These are phyloP conservation scores for Allacma fusca DNA, from an alignment of 2,888 invertebrate species.

Conservation along the genomic window DNA sequence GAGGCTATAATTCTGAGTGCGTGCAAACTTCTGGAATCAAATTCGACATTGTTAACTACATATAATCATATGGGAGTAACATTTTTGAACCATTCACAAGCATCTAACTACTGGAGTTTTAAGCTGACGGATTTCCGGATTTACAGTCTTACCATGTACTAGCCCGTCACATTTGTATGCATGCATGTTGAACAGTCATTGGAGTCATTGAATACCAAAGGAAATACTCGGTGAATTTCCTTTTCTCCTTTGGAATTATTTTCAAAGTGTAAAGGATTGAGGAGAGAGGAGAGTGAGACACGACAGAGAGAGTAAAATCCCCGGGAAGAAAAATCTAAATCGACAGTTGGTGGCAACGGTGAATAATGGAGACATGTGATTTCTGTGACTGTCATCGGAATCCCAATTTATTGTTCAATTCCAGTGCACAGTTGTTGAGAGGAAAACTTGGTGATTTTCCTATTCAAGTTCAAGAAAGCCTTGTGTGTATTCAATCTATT, in stretches of 20 bases:
- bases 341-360: constrained; percentile 39
- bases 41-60: not conserved
- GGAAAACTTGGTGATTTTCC: constrained; percentile 28
- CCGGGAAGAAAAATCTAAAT: constrained; percentile 28
- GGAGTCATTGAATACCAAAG: too few relatives aligned
- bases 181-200: too few relatives aligned
- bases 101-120: too few relatives aligned
- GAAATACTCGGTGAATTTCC: too few relatives aligned
- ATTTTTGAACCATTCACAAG: too few relatives aligned
- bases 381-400: constrained; percentile 38
- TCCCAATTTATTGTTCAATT: constrained; percentile 39
- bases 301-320: not conserved
- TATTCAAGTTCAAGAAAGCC: constrained; percentile 17
- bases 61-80: not conserved
- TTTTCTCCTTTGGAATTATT: too few relatives aligned
- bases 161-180: too few relatives aligned
- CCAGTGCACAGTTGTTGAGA: constrained; percentile 30
- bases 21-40: not conserved
- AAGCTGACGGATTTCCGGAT: too few relatives aligned
- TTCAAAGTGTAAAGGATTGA: too few relatives aligned
- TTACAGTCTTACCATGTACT: too few relatives aligned
- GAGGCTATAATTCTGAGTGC: not conserved
- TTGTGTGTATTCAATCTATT: constrained; percentile 17
- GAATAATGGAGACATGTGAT: constrained; percentile 40
- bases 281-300: too few relatives aligned